Base-by-base conservation (phyloP, 2,113 vertebrate genomes). In the Sigmodon hispidus region DNA sequence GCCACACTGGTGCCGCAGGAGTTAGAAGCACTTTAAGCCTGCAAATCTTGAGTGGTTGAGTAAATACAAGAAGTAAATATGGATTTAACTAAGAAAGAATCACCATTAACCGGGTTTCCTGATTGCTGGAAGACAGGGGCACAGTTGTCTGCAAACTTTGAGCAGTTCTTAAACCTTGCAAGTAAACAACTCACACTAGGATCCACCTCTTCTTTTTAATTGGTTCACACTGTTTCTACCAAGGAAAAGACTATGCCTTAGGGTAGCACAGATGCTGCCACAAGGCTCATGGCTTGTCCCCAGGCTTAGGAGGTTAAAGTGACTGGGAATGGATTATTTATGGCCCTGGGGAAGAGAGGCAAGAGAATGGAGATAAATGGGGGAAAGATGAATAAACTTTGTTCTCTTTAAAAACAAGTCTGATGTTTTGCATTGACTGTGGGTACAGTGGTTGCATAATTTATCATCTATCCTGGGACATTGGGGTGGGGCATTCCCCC, bases 21-120 rank as follows among this genome's bases (percentile, higher is more conserved):
- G n/a, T 43, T 92, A 87, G 59, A 83, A 91, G 52, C 76, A 75
- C 48, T 77, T 95, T 85, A 72, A 43, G 36, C 40, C 48, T 31
- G 21, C 16, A 94, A 65, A 12, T 65, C 55, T 94, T 76, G 55
- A 93, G 40, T 36, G 77, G 13, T 59, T 73, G 80, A 87, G 52
- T 83, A 91, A 94, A 96, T 89, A 80, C 5, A 57, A 75, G 72
- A 45, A 89, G 67, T 63, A 83, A 96, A 93, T 93, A 77, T 15
- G 11, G 69, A 36, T 90, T 96, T 87, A 92, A 92, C 91, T 84
- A 86, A 90, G 55, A 88, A 86, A 86, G 34, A 83, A 21, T 31
- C 50, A 17, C 59, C 34, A 26, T 91, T 77, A 83, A 61, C 81
- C 86, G 86, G 40, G 11, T 70, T 40, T 90, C 59, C 86, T 94